Evolutionary conservation across 2,797 vertebrate species (phyloP), one percentile per base, ranked within the genome.

Genomic region (Phylloscopus collybita): DNA sequence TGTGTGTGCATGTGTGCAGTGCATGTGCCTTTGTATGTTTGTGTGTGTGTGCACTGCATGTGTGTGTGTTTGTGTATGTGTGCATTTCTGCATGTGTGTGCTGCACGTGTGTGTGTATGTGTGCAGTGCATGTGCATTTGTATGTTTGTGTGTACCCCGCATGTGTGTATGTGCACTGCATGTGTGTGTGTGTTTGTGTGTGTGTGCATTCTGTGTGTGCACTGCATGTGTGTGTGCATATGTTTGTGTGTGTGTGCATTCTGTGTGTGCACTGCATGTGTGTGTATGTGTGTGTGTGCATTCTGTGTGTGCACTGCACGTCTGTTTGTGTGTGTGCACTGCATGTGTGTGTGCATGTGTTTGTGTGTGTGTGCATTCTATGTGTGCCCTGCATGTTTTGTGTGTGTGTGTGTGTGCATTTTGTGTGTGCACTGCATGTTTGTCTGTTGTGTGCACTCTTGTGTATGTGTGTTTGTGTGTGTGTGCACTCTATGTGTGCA

Each of bases 241-340:
- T n/a, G n/a, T n/a, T n/a, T n/a, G n/a, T n/a, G n/a, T n/a, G 2
- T 1, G 6, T 17, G 47, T 42, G 38, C 38, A 40, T 42, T 2
- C n/a, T 59, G 3, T 54, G 17, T 18, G 67, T 32, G 49, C 29
- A 18, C 25, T n/a, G 42, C 22, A 11, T 7, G 9, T 34, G 16
- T 36, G n/a, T 38, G 34, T 27, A 45, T 18, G 4, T 9, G 34
- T 27, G 34, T 34, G 34, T 34, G 34, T 34, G 34, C 34, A 34
- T 8, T 34, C 10, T 26, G 64, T 11, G 34, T 25, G 13, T 36
- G 47, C 40, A 10, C 13, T 40, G 18, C 38, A 21, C 13, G 12
- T 27, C 13, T 10, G 14, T 10, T 5, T 10, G 40, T 6, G 57
- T 6, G n/a, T 57, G n/a, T 34, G 10, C n/a, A 15, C 16, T 59